Evolutionary conservation across 2,113 vertebrate genomes (phyloP).

Genomic region (Odontophorus gujanensis): DNA sequence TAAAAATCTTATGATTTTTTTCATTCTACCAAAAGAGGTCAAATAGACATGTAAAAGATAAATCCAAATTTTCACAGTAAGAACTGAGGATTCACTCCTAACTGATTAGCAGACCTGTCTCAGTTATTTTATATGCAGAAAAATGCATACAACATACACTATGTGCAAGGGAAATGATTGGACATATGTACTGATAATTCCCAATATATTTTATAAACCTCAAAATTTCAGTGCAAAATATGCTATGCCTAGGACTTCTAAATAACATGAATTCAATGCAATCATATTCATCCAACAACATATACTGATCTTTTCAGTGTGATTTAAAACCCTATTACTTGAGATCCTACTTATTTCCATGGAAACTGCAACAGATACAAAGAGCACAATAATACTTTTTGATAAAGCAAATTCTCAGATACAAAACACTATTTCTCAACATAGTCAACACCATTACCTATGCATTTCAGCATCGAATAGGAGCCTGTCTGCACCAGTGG

Average conservation of each 20-base stretch:
- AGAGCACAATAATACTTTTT: too few species aligned
- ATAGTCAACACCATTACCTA: not conserved
- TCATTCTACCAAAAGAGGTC: not conserved
- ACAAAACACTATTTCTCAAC: not conserved
- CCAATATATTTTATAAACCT: not conserved
- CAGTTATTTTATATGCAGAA: not conserved
- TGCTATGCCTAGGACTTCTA: not conserved
- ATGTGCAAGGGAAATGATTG: not conserved
- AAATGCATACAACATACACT: not conserved
- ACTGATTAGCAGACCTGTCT: not conserved
- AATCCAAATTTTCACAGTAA: not conserved
- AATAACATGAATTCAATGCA: not conserved
- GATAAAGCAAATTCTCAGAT: not conserved
- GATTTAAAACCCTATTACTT: constrained; percentile 3
- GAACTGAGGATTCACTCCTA: not conserved
- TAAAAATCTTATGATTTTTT: not conserved
- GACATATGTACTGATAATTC: not conserved
- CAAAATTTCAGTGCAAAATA: not conserved
- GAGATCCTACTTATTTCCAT: not conserved
- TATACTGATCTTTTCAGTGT: not conserved
- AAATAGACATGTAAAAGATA: not conserved
- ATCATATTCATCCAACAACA: not conserved
- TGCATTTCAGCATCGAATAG: not conserved
- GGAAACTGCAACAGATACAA: too few species aligned
- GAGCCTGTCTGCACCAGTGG: too few species aligned